These are phyloP conservation scores for Graptemys geographica DNA, from an alignment of 2,797 vertebrate genomes.

Conservation along the genomic window DNA sequence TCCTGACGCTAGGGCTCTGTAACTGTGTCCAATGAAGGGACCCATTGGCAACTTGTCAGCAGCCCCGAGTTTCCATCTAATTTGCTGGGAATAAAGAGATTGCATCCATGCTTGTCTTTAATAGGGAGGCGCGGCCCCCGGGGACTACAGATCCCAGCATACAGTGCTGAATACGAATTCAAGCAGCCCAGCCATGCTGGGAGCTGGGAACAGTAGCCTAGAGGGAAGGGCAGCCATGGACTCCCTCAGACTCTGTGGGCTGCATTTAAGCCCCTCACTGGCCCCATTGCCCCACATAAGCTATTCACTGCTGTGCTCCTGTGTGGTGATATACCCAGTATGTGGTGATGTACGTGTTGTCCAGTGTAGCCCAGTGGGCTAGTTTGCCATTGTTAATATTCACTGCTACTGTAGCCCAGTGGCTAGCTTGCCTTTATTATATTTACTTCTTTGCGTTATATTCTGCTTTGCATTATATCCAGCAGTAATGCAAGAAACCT, in stretches of 20 bases:
- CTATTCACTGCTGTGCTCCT: background rate
- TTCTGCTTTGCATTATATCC: no score
- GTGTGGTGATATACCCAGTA: background rate
- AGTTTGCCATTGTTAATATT: no score
- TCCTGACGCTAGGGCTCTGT: background rate
- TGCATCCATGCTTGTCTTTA: background rate
- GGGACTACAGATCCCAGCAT: background rate
- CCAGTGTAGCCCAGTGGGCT: background rate
- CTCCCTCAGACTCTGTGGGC: background rate
- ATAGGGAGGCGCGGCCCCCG: background rate
- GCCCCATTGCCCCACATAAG: background rate
- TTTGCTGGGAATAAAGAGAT: background rate
- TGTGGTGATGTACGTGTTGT: background rate
- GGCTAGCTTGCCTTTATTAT: no score
- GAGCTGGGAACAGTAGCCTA: background rate
- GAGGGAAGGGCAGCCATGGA: background rate
- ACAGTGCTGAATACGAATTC: background rate
- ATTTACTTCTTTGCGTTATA: no score
- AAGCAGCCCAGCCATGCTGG: background rate
- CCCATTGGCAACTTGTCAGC: background rate
- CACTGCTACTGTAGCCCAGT: no score
- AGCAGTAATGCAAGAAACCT: no score
- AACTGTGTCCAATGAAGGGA: background rate
- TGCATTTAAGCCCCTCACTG: background rate
- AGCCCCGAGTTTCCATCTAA: background rate